phyloP scores from a whole-genome alignment of 2,888 invertebrate genomes.

The Meloe dianella region DNA sequence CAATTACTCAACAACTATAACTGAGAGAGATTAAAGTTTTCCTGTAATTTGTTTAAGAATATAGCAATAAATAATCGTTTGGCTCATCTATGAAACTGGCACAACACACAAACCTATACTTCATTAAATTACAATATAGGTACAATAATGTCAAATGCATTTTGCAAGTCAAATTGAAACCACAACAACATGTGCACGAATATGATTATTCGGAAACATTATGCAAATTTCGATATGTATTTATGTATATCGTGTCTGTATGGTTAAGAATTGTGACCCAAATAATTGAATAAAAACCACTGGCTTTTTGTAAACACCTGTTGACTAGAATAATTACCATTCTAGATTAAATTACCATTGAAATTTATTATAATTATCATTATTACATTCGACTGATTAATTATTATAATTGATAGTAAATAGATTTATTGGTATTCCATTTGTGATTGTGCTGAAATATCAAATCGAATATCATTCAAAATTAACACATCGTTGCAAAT shows the following conservation, averaged over 20 bases:
- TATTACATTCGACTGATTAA: neutral
- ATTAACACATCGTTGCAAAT: no score
- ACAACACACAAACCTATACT: constrained; percentile 21
- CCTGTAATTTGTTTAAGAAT: no score
- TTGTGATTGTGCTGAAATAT: no score
- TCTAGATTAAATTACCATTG: neutral
- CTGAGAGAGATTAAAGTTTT: no score
- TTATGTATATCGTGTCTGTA: neutral
- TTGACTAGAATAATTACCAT: constrained; percentile 6
- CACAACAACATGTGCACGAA: constrained; percentile 35
- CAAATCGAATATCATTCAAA: no score
- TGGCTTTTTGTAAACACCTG: neutral
- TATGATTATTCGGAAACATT: constrained; percentile 34
- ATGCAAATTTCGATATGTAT: constrained; percentile 24
- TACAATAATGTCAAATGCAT: constrained; percentile 32
- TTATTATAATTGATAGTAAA: neutral
- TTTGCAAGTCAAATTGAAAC: constrained; percentile 36
- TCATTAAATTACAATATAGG: constrained; percentile 36
- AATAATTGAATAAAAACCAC: neutral
- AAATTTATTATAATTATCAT: neutral
- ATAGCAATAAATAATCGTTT: neutral
- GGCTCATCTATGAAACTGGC: neutral
- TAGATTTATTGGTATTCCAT: no score
- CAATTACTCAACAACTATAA: no score
- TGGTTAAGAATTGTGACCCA: neutral